phyloP scores from a whole-genome alignment of 2,888 invertebrate genomes.

The Drosophila meridionalis region DNA sequence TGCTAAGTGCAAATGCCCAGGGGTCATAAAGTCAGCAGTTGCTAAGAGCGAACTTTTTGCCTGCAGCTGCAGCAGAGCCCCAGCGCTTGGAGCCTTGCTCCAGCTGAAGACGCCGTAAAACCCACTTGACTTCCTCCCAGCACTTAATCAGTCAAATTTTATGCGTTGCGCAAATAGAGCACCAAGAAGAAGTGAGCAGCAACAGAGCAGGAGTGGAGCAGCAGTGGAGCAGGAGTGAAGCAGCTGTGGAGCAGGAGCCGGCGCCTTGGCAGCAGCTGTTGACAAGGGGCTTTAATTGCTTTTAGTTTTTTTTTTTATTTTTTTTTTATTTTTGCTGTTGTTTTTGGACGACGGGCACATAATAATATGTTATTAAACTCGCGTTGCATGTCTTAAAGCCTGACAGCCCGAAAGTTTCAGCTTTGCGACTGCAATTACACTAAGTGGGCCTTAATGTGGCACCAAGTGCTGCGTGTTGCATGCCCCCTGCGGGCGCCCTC shows the following conservation, averaged over 20 bases:
- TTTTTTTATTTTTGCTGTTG: neutral
- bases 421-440: slow-evolving; percentile 65
- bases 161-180: slow-evolving; percentile 44
- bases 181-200: slow-evolving; percentile 6
- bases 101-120: slow-evolving; percentile 11
- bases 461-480: slow-evolving; percentile 30
- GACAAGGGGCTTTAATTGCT: slow-evolving; percentile 72
- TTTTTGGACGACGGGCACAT: slow-evolving; percentile 27
- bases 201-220: neutral
- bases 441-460: slow-evolving; percentile 77
- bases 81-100: neutral
- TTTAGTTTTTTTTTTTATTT: slow-evolving; percentile 52
- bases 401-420: slow-evolving; percentile 34
- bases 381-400: slow-evolving; percentile 51
- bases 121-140: slow-evolving; percentile 50
- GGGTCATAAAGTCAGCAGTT: slow-evolving; percentile 21
- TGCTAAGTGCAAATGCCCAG: neutral
- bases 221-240: neutral
- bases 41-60: slow-evolving; percentile 45
- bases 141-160: slow-evolving; percentile 78
- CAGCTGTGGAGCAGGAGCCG: neutral
- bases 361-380: slow-evolving; percentile 53
- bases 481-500: neutral
- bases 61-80: slow-evolving; percentile 64
- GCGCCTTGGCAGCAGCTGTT: slow-evolving; percentile 56